Percentiles rank a stretch among this genome's conserved stretches.
Evolutionary conservation across 2,888 invertebrate genomes (phyloP).

Genomic region (Acanthosepion pharaonis): DNA sequence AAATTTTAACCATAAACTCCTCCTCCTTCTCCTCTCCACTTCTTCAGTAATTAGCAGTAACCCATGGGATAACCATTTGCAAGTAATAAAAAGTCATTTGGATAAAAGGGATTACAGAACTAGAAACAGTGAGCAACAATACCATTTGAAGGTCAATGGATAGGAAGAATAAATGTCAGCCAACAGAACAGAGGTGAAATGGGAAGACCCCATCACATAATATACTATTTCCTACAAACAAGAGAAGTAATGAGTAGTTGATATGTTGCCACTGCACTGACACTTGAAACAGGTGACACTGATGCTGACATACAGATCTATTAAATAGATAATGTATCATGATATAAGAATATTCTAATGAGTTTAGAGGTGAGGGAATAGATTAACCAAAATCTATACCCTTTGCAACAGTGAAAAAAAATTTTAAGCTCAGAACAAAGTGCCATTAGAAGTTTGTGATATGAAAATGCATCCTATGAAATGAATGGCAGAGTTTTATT

Average conservation of each 20-base stretch:
- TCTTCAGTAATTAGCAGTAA: too few relatives aligned
- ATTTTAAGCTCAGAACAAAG: background rate
- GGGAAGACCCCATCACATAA: background rate
- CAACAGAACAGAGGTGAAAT: background rate
- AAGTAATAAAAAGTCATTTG: background rate
- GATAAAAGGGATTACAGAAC: background rate
- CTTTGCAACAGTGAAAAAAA: background rate
- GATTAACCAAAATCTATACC: background rate
- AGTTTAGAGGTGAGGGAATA: background rate
- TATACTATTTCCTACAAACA: background rate
- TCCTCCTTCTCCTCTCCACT: too few relatives aligned
- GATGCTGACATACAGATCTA: background rate
- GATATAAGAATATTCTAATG: background rate
- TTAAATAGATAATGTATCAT: background rate
- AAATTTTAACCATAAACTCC: too few relatives aligned
- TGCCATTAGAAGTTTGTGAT: background rate
- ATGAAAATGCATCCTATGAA: background rate
- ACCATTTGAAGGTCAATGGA: background rate
- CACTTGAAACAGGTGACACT: background rate
- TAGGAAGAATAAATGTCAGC: conserved; percentile 4
- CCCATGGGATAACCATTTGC: too few relatives aligned
- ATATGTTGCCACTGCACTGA: background rate
- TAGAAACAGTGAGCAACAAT: background rate
- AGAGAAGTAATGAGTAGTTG: background rate
- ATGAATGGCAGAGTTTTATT: too few relatives aligned